Conservation (phyloP, 2,888 invertebrate species). For the Timema podura region DNA sequence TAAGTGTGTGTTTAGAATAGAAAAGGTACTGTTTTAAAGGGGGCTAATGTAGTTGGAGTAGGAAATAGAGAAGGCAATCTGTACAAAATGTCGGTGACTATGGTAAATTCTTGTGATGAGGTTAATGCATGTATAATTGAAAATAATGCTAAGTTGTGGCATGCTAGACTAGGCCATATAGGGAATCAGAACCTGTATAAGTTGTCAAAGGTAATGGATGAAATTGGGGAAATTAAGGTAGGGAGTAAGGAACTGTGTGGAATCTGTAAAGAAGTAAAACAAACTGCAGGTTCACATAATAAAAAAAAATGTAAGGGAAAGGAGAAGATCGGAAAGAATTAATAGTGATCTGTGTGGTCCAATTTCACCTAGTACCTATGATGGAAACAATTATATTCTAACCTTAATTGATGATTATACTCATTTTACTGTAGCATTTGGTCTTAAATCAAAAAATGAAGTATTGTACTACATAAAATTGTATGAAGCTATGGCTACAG, state of each 20-base stretch:
- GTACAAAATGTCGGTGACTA: neutral
- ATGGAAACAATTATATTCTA: neutral
- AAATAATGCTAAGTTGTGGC: conserved; percentile 6
- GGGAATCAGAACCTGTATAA: conserved; percentile 5
- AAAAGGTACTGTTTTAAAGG: neutral
- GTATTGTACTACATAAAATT: conserved; percentile 9
- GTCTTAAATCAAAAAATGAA: neutral
- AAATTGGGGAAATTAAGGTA: neutral
- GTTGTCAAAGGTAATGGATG: neutral
- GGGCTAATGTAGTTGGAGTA: neutral
- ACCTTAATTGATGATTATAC: conserved; percentile 13
- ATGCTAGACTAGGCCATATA: conserved; percentile 1
- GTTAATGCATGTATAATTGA: neutral
- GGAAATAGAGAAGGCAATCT: neutral
- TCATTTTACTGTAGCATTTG: conserved; percentile 12
- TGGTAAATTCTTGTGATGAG: neutral
- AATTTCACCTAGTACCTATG: conserved; percentile 1
- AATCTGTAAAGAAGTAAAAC: too few species aligned
- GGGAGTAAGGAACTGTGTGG: too few species aligned
- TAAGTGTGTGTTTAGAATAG: neutral
- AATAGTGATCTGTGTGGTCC: conserved; percentile 8
- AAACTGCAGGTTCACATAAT: too few species aligned
- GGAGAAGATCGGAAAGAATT: neutral
- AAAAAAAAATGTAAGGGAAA: neutral
- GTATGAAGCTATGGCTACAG: conserved; percentile 8